A percentile compares a stretch with the other conserved stretches of the same genome.
These are phyloP conservation scores for Accipiter virgatus DNA, from an alignment of 2,113 vertebrate species.

Conservation along the genomic window DNA sequence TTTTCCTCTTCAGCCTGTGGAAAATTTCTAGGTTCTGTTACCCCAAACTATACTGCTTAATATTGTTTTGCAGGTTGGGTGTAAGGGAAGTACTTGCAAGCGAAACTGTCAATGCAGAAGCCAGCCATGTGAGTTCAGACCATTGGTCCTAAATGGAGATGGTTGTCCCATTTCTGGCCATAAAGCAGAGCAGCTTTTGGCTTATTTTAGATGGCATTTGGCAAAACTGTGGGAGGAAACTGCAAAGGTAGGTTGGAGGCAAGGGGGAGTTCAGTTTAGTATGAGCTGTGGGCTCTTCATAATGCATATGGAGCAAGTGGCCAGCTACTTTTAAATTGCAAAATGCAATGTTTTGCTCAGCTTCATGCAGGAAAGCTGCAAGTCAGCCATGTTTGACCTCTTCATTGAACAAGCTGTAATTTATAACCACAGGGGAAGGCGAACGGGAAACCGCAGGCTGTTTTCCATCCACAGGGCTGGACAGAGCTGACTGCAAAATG, in stretches of 20 bases:
- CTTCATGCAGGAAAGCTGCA: not conserved
- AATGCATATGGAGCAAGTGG: not conserved
- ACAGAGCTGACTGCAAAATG: not conserved
- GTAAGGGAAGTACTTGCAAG: not conserved
- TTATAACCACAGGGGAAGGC: not conserved
- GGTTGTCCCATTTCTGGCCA: not conserved
- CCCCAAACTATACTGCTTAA: not conserved
- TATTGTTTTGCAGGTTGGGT: not conserved
- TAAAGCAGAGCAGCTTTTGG: not conserved
- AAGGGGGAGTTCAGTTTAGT: not conserved
- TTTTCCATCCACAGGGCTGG: slow-evolving; percentile 45
- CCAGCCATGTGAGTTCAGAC: not conserved
- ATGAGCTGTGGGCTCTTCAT: not conserved
- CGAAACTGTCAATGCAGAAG: not conserved
- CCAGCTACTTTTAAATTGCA: not conserved
- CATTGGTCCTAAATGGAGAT: not conserved
- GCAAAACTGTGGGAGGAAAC: not conserved
- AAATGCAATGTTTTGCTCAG: not conserved
- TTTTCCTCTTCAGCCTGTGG: not conserved
- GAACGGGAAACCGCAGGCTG: not conserved
- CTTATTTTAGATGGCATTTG: not conserved
- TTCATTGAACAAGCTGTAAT: not conserved
- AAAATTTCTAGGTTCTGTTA: not conserved
- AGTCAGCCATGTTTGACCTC: not conserved
- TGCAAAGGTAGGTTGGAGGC: not conserved